Conservation (phyloP, 2,113 vertebrate species). For the Passer domesticus region DNA sequence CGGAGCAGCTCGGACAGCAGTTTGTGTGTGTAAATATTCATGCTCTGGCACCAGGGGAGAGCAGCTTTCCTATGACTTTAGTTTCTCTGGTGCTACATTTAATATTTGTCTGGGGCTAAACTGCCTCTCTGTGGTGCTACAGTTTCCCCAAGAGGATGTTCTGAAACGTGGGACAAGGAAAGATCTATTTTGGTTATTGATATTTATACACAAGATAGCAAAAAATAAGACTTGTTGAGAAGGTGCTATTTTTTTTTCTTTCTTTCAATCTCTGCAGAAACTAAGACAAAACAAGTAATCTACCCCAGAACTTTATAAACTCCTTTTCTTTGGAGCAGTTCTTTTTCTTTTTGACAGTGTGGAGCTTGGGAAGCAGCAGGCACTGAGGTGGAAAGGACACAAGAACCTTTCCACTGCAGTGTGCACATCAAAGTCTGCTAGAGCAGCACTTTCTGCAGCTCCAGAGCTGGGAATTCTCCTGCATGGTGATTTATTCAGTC, state of each 20-base stretch:
- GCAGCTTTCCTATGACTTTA: slow-evolving; percentile 13
- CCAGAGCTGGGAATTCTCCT: neutral
- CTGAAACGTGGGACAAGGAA: slow-evolving; percentile 53
- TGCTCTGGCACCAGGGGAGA: slow-evolving; percentile 44
- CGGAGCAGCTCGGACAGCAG: neutral
- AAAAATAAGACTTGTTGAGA: slow-evolving; percentile 44
- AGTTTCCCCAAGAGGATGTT: slow-evolving; percentile 41
- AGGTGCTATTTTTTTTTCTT: slow-evolving; percentile 61
- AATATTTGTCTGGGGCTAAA: slow-evolving; percentile 71
- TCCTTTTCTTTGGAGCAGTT: neutral
- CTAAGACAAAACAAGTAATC: neutral
- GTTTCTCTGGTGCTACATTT: slow-evolving; percentile 72
- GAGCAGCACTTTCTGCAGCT: neutral
- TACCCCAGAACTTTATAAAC: slow-evolving; percentile 5
- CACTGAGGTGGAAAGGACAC: neutral
- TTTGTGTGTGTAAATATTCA: slow-evolving; percentile 57
- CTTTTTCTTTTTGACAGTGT: neutral
- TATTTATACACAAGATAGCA: slow-evolving; percentile 67
- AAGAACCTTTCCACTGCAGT: neutral
- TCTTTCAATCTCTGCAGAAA: slow-evolving; percentile 35
- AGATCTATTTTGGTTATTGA: slow-evolving; percentile 73
- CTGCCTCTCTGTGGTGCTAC: slow-evolving; percentile 68
- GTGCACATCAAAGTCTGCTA: neutral
- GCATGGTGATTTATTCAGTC: neutral
- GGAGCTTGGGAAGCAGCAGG: neutral